Evolutionary conservation across 2,797 vertebrate species (phyloP).

Genomic region (Galaxias olidus): DNA sequence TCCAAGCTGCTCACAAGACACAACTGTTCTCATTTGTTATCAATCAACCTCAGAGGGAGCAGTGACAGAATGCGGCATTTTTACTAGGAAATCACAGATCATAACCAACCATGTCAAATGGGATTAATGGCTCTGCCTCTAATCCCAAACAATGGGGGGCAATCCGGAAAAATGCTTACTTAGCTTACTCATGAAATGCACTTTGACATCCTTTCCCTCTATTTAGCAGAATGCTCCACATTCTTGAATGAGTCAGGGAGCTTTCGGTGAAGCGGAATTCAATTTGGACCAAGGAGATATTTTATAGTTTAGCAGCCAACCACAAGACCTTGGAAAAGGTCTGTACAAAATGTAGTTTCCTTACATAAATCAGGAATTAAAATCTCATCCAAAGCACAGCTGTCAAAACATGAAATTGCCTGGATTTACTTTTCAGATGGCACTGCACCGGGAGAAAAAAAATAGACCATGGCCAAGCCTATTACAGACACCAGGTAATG

Average conservation of each 20-base stretch:
- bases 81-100: slow-evolving; percentile 19
- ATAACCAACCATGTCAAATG: slow-evolving; percentile 29
- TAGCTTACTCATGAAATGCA: slow-evolving; percentile 37
- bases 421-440: slow-evolving; percentile 46
- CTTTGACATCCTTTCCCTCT: slow-evolving; percentile 40
- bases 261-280: slow-evolving; percentile 47
- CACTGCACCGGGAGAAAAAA: slow-evolving; percentile 34
- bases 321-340: slow-evolving; percentile 53
- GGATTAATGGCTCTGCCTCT: not conserved
- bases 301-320: slow-evolving; percentile 46
- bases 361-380: slow-evolving; percentile 71
- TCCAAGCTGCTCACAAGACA: slow-evolving; percentile 17
- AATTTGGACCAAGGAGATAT: slow-evolving; percentile 50
- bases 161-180: slow-evolving; percentile 39
- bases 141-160: slow-evolving; percentile 12
- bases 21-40: slow-evolving; percentile 5
- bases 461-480: slow-evolving; percentile 23
- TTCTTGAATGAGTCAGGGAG: slow-evolving; percentile 58
- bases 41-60: not conserved
- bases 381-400: slow-evolving; percentile 58
- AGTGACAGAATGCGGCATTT: slow-evolving; percentile 3
- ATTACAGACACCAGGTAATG: slow-evolving; percentile 24
- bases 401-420: slow-evolving; percentile 68
- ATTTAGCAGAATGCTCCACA: slow-evolving; percentile 54
- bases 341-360: slow-evolving; percentile 59